Base-by-base conservation (phyloP, 2,888 invertebrate genomes). In the Thymelicus sylvestris region DNA sequence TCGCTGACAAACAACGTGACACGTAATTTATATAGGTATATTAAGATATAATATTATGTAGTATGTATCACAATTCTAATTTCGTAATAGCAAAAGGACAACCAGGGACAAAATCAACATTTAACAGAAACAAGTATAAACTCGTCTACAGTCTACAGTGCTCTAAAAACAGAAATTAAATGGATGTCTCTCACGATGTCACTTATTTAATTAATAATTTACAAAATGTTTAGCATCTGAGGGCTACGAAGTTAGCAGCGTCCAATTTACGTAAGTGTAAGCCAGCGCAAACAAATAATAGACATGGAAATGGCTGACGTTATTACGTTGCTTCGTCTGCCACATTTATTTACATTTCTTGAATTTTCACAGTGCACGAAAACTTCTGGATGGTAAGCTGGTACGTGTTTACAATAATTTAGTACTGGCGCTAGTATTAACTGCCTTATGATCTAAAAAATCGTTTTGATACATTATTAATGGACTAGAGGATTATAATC, bases 341-440 rank as follows among this genome's bases (percentile, higher is more conserved):
- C 68, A 63, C 68, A 63, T 57, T 68, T 68, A 68, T 68, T 68
- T 68, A 68, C 68, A 68, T 68, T 63, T 63, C 55, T 63, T 68
- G 57, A 52, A 68, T 68, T 68, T 68, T 68, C 68, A 41, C 66
- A 15, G 60, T 47, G 57, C 63, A 68, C 68, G 62, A 63, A 60
- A 68, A 68, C 44, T 67, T 67, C 50, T 67, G 67, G 38, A 38
- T 41, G 47, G 57, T 47, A 8, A 52, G n/a, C 39, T 52, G 41
- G 38, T 12, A 47, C n/a, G 5, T 12, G 62, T 55, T 68, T 31
- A 12, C 47, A 24, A 4, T n/a, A 0, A 12, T 68, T 38, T 55
- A 57, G 41, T 38, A 19, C 68, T 68, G 7, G 62, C 62, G 44
- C 63, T 7, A 63, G 48, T 39, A 41, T 3, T 12, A 12, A 44